Evolutionary conservation across 2,113 vertebrate species (phyloP), one percentile per base, ranked within the genome.

Genomic region (Eptesicus fuscus): DNA sequence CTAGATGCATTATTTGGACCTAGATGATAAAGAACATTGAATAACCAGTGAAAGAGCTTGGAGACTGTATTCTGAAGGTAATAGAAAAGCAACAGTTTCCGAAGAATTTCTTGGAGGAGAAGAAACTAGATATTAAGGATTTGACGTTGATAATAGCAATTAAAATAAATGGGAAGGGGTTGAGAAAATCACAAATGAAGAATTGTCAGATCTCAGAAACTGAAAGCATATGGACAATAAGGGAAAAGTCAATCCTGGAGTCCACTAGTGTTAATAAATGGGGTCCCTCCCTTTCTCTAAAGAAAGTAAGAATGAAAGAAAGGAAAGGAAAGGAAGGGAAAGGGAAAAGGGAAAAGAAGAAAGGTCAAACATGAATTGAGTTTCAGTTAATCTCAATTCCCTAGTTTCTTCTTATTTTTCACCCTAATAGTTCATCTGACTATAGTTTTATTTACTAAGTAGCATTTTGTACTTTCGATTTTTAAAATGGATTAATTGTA

Each of bases 21-120:
- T 90, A 70, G 49, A 85, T 93, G 30, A 56, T 96, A 92, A 88
- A 63, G 53, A 71, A 79, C 25, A 32, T 82, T 94, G 59, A 96
- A 93, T 95, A 82, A 90, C 23, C 22, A 61, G 13, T 67, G 67
- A 70, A 92, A 65, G 37, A 74, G 20, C 30, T 93, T 77, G 11
- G 80, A 95, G 69, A 71, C 22, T 51, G 3, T 95, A 42, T 83
- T 89, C 56, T 40, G 37, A 89, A 92, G n/a, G 22, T 92, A 79
- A 56, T 28, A 84, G 49, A 32, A 92, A 84, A 37, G 49, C 11
- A 61, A 16, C 35, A 70, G 35, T 77, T 93, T 90, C 32, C 44
- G 30, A 90, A 67, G 18, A 49, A 17, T 83, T 87, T 79, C 71
- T 77, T 94, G 42, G 20, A 91, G 25, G 10, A 53, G 14, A 47